Conservation (phyloP, 2,888 invertebrate species). For the Metalampra italica region DNA sequence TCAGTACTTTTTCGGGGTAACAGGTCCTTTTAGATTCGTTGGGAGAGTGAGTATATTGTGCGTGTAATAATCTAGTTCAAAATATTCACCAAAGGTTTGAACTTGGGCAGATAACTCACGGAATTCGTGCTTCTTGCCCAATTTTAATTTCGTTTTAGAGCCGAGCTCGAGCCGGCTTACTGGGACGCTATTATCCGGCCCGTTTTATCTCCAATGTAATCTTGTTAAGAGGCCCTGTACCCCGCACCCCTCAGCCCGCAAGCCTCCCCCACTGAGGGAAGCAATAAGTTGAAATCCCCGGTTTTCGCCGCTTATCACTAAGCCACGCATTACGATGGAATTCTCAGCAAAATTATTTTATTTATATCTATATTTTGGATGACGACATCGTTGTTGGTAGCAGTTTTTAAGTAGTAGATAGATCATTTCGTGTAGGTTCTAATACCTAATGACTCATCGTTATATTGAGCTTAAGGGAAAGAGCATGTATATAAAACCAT, state of each 20-base stretch:
- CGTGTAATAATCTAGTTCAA: no score
- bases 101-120: conserved; percentile 7
- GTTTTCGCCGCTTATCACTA: conserved; percentile 69
- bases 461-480: no score
- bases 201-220: conserved; percentile 76
- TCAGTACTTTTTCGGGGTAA: no score
- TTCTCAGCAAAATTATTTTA: conserved; percentile 48
- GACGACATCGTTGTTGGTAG: no score
- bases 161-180: conserved; percentile 51
- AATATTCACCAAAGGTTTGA: neutral
- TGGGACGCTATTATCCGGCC: conserved; percentile 65
- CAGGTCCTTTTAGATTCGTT: no score
- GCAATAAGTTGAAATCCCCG: conserved; percentile 73
- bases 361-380: neutral
- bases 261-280: conserved; percentile 26
- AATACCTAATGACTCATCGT: no score
- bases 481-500: no score
- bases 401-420: neutral
- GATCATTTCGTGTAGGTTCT: no score
- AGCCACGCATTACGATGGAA: conserved; percentile 59
- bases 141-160: conserved; percentile 72
- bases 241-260: conserved; percentile 24
- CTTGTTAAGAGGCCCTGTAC: conserved; percentile 70
- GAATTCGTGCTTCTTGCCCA: conserved; percentile 31
- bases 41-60: no score